Base-by-base conservation (phyloP, 2,797 vertebrate genomes). In the Pseudochaenichthys georgianus region DNA sequence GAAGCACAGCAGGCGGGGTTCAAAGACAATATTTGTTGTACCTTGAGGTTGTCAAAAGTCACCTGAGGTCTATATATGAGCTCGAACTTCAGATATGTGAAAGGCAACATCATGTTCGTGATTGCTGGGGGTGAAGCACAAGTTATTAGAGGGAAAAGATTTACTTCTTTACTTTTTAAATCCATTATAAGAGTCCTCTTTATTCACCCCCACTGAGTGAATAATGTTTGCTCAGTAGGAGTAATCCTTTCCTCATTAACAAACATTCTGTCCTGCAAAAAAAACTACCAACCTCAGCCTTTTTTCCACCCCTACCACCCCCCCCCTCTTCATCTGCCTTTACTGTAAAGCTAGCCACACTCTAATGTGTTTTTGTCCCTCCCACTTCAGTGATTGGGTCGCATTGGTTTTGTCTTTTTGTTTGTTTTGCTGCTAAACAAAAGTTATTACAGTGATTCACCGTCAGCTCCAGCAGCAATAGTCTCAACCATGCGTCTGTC, bases 221-320 rank as follows among this genome's bases (percentile, higher is more conserved):
- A 42, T 70, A 66, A 64, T 70, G 68, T 58, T 72, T 21, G 63
- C 79, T 62, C 73, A 63, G 65, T 75, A 11, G 62, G 69, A 64
- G 11, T 79, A 78, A 81, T 80, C 69, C 21, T 54, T 58, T 43
- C 47, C 67, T 86, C 47, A 64, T 84, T 66, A 48, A 46, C 71
- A 60, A 31, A 70, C 53, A 71, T n/a, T 75, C 64, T 84, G 75
- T 45, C 55, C 48, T 51, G 15, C 50, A 64, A 63, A 38, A 4
- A 34, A 77, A 86, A 73, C 17, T 28, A 12, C 45, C 23, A 66
- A 70, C 61, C 59, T 47, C 16, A 13, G 45, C 64, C 3, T 58
- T 64, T 51, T 53, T 64, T 65, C 3, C 2, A 59, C 17, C 23
- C 4, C 57, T 62, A 10, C 41, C 38, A 34, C 31, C 58, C 55